These are phyloP conservation scores for Gavialis gangeticus DNA, from an alignment of 2,113 vertebrate species.

Conservation along the genomic window DNA sequence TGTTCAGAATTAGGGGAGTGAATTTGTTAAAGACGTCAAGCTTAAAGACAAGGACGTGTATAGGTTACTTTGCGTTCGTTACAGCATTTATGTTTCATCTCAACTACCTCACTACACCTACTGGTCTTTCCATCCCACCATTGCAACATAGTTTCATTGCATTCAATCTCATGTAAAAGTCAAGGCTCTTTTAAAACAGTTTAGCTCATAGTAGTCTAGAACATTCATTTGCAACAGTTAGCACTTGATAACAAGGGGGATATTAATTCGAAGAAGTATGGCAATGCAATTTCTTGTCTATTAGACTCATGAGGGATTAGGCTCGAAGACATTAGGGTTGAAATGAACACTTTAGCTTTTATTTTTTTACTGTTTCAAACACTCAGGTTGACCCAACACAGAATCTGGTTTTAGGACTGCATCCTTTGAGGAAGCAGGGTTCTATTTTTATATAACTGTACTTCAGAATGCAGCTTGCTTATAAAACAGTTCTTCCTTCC, in stretches of 20 bases:
- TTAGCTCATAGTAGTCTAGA: not conserved
- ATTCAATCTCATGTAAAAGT: not conserved
- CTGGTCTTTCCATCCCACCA: not conserved
- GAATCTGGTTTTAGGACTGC: not conserved
- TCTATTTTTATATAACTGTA: not conserved
- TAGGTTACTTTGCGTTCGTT: not conserved
- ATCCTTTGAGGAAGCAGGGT: not conserved
- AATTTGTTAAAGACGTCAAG: not conserved
- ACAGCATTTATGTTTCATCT: not conserved
- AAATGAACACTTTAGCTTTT: not conserved
- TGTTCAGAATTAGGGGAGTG: slow-evolving; percentile 3
- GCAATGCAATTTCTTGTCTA: not conserved
- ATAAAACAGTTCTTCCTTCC: not conserved
- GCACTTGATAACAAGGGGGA: not conserved
- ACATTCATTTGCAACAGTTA: not conserved
- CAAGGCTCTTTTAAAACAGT: not conserved
- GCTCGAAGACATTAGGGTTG: not conserved
- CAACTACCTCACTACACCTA: not conserved
- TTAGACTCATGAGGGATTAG: not conserved
- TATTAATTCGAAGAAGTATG: not conserved
- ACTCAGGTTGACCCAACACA: accelerated
- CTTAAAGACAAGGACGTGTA: not conserved
- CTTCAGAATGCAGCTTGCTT: accelerated
- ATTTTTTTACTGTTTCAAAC: not conserved
- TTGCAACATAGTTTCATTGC: too few species aligned